phyloP scores from a whole-genome alignment of 2,113 vertebrate species.

The Boulengeromyrus knoepffleri region DNA sequence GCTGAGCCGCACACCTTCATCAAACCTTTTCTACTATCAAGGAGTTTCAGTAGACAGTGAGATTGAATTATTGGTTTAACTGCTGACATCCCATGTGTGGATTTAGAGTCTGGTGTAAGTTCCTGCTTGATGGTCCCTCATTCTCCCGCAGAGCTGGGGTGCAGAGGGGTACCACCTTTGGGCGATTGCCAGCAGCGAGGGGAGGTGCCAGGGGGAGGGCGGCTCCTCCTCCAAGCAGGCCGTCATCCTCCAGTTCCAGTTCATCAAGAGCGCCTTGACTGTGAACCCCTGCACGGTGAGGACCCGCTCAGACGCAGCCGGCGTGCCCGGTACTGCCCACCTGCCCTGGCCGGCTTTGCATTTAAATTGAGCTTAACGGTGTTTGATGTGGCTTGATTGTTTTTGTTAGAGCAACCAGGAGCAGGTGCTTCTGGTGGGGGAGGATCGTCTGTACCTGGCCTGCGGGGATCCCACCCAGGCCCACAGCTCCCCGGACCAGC shows the following conservation, averaged over 20 bases:
- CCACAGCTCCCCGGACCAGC: constrained; percentile 62
- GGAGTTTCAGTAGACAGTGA: neutral
- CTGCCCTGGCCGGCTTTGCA: neutral
- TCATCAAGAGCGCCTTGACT: constrained; percentile 95
- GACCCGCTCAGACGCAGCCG: neutral
- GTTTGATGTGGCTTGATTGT: neutral
- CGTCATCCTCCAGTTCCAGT: constrained; percentile 90
- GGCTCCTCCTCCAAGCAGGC: constrained; percentile 54
- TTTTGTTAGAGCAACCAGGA: constrained; percentile 87
- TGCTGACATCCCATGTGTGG: neutral
- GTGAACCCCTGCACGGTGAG: constrained; percentile 97
- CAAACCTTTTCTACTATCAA: neutral
- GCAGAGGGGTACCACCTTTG: constrained; percentile 95
- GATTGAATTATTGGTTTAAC: neutral
- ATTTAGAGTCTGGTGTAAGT: neutral
- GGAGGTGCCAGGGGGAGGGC: constrained; percentile 42
- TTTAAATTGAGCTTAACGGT: neutral
- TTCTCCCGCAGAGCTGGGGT: constrained; percentile 81
- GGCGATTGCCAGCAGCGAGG: constrained; percentile 72
- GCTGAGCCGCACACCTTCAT: neutral
- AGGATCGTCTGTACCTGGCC: constrained; percentile 94
- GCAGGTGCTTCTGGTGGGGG: constrained; percentile 91
- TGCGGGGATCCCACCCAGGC: constrained; percentile 82
- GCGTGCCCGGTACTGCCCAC: neutral
- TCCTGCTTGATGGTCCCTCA: neutral